These are phyloP conservation scores for Luperina testacea DNA, from an alignment of 2,888 invertebrate genomes.

Conservation along the genomic window DNA sequence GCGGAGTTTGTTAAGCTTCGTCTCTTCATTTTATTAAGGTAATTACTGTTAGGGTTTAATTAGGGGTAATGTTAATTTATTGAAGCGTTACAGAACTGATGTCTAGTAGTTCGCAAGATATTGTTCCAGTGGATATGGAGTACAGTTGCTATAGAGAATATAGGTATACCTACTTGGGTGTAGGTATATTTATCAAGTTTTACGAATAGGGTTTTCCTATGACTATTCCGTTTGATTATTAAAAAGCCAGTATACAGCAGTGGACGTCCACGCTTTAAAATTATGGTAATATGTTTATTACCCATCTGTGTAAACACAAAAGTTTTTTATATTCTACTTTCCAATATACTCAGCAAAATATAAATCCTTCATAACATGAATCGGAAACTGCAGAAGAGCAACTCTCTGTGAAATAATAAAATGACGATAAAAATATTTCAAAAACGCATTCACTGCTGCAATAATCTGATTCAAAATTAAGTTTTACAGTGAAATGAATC, in stretches of 20 bases:
- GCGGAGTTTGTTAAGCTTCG: slow-evolving; percentile 55
- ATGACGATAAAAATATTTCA: slow-evolving; percentile 27
- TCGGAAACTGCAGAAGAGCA: slow-evolving; percentile 7
- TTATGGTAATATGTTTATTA: not conserved
- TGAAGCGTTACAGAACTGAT: slow-evolving; percentile 27
- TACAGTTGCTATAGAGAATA: not conserved
- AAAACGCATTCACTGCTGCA: slow-evolving; percentile 58
- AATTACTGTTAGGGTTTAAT: slow-evolving; percentile 62
- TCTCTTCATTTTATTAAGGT: slow-evolving; percentile 62
- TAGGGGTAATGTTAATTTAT: slow-evolving; percentile 62
- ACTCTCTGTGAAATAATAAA: slow-evolving; percentile 11
- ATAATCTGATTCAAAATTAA: slow-evolving; percentile 65
- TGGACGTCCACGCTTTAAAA: not conserved
- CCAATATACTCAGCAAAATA: not conserved
- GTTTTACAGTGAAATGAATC: slow-evolving; percentile 70
- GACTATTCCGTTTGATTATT: not conserved
- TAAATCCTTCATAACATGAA: slow-evolving; percentile 8
- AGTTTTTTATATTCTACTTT: not conserved
- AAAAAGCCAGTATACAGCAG: not conserved
- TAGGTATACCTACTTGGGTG: not conserved
- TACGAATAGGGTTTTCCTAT: not conserved
- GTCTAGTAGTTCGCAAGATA: slow-evolving; percentile 11
- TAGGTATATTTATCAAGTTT: not conserved
- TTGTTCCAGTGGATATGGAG: not conserved
- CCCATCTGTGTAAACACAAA: not conserved